Conservation (phyloP, 1,140 invertebrate species). For the Sycophila sp. region DNA sequence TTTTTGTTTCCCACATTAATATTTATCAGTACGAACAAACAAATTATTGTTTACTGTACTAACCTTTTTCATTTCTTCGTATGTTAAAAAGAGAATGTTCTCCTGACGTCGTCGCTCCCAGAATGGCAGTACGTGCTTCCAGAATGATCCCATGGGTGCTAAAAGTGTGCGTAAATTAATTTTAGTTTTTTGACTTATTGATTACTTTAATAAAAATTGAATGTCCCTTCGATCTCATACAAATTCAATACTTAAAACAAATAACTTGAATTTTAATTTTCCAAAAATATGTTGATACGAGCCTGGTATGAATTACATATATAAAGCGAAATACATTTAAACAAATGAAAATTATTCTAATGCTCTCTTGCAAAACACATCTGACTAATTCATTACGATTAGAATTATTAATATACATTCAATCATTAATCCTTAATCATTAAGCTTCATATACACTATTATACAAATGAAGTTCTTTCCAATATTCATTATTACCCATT, state of each 20-base stretch:
- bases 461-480: background rate
- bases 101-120: conserved; percentile 79
- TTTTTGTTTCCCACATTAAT: background rate
- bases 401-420: no score
- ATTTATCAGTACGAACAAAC: no score
- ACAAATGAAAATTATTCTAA: no score
- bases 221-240: no score
- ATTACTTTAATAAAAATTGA: no score
- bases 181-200: background rate
- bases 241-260: background rate
- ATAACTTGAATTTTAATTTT: conserved; percentile 5
- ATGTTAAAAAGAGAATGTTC: conserved; percentile 84
- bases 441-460: background rate
- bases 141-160: conserved; percentile 75
- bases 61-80: conserved; percentile 84
- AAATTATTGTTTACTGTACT: no score
- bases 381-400: no score
- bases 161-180: background rate
- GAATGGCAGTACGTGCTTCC: conserved; percentile 75
- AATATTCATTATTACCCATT: no score
- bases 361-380: no score
- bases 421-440: background rate
- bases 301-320: no score
- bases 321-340: no score
- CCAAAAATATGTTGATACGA: no score